Percentiles rank a stretch among this genome's conserved stretches.
phyloP scores from a whole-genome alignment of 2,113 vertebrate species.

The Pelecanoides urinatrix region DNA sequence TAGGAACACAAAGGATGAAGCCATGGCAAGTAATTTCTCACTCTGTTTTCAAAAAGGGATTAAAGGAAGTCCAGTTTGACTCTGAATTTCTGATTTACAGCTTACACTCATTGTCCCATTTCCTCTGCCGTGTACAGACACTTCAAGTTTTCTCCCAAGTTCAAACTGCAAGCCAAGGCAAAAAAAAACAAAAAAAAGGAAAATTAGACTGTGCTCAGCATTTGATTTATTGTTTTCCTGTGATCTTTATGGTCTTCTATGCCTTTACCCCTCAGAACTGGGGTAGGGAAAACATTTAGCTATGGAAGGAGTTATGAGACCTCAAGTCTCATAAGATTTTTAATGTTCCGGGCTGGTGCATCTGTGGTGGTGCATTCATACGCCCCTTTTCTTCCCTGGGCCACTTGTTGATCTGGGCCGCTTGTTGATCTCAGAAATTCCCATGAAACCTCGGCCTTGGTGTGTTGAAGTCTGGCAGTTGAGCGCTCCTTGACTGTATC shows the following conservation, averaged over 20 bases:
- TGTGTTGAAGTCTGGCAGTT: no score
- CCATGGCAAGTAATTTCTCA: background rate
- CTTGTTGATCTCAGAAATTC: no score
- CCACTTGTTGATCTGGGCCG: no score
- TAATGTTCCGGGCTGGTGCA: background rate
- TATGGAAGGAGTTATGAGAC: background rate
- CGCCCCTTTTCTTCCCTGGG: no score
- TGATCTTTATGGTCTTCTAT: background rate
- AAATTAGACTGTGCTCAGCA: background rate
- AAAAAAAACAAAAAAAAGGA: background rate
- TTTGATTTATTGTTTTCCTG: background rate
- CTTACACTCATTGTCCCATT: constrained; percentile 77
- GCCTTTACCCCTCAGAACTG: background rate
- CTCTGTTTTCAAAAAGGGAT: background rate
- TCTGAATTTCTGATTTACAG: background rate
- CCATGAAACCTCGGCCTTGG: no score
- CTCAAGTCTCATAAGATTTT: background rate
- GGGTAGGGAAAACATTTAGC: background rate
- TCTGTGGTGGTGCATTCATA: no score
- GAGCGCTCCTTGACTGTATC: no score
- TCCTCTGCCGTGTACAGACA: constrained; percentile 66
- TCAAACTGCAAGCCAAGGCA: constrained; percentile 61
- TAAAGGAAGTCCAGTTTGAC: background rate
- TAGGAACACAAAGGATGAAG: background rate
- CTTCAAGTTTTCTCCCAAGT: constrained; percentile 63